Evolutionary conservation across 2,113 vertebrate genomes (phyloP), one percentile per base, ranked within the genome.

Genomic region (Vidua chalybeata): DNA sequence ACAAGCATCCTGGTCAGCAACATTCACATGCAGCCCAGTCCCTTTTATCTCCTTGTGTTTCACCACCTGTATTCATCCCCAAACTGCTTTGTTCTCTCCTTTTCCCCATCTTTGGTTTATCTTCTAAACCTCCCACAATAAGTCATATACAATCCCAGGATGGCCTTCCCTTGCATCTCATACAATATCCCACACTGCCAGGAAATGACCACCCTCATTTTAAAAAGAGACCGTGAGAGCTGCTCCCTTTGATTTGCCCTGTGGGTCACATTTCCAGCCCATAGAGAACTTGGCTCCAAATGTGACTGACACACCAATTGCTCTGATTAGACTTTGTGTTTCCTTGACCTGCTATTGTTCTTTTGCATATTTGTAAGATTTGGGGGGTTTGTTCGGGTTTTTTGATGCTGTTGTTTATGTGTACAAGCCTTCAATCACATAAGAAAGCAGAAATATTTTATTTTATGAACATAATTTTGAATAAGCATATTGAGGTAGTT

Each of bases 331-430:
- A 2, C 19, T 79, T 79, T 27, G 8, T 11, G 28, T 31, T 64
- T 74, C 13, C 74, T 45, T 18, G 21, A 59, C 7, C 6, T 63
- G 13, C 7, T 49, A 3, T 14, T 39, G 5, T 28, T 74, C 15
- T 28, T 82, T 63, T 27, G 2, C 6, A 4, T 24, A 15, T 45
- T 49, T 49, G 16, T 15, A 12, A 1, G 0, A 6, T 24, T n/a
- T n/a, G 1, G 15, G 12, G 7, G 0, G 15, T 20, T 46, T 66
- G 2, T 33, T 37, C 6, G 5, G 3, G 8, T 13, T 46, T 58
- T 49, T 16, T 51, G 10, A 28, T 62, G 9, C 6, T 69, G 13
- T 13, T 75, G 2, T 46, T 73, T 31, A n/a, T 39, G 11, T 43
- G 6, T 19, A n/a, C 8, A 48, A 73, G 15, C 23, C 26, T 49